A percentile compares a stretch with the other conserved stretches of the same genome.
phyloP scores from a whole-genome alignment of 2,113 vertebrate species.

The Cichladusa arquata region DNA sequence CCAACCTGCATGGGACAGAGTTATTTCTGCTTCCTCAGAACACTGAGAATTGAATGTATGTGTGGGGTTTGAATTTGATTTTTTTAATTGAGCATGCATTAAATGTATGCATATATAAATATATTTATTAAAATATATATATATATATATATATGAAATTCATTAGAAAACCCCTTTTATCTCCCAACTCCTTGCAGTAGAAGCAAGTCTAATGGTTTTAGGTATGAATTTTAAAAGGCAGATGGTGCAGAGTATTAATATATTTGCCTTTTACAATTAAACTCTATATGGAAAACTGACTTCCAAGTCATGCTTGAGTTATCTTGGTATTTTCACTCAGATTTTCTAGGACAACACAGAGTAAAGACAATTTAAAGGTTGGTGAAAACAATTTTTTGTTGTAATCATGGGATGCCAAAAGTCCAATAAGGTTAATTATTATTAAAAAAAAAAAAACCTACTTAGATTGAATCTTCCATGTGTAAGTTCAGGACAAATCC shows the following conservation, averaged over 20 bases:
- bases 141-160: neutral
- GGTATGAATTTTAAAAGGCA: neutral
- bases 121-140: too few relatives aligned
- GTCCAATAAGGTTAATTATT: neutral
- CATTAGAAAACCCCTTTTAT: neutral
- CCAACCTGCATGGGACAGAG: neutral
- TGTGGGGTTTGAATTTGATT: neutral
- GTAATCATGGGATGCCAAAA: neutral
- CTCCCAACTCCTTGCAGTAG: neutral
- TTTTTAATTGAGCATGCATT: neutral
- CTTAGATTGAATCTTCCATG: neutral
- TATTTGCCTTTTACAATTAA: neutral
- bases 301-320: neutral
- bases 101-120: neutral
- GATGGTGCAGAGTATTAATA: neutral
- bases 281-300: neutral
- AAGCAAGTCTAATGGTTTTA: neutral
- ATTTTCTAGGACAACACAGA: neutral
- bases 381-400: neutral
- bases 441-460: neutral
- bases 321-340: neutral
- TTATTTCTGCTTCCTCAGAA: neutral
- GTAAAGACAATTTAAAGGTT: neutral
- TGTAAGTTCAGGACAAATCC: neutral
- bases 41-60: neutral